A percentile compares a stretch with the other conserved stretches of the same genome.
phyloP scores from a whole-genome alignment of 2,797 vertebrate species.

The Uromys caudimaculatus region DNA sequence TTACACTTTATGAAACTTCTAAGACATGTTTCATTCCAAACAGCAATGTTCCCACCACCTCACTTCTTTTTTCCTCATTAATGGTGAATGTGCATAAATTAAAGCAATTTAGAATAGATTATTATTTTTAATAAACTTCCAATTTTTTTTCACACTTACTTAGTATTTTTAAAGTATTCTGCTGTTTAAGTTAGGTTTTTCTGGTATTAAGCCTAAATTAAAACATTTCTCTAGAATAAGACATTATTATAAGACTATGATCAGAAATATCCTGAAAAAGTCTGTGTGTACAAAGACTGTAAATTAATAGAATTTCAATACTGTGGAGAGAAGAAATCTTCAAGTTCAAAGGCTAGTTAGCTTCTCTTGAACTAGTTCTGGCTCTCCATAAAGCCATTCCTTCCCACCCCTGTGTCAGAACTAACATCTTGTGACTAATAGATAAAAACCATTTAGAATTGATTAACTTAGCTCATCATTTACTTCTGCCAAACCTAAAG shows the following conservation, averaged over 20 bases:
- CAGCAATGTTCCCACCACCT: background rate
- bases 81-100: slow-evolving; percentile 63
- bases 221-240: background rate
- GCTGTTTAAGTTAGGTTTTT: background rate
- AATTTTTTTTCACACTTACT: slow-evolving; percentile 32
- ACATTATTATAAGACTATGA: background rate
- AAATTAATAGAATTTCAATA: background rate
- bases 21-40: background rate
- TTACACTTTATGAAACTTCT: background rate
- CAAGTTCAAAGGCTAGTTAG: background rate
- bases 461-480: background rate
- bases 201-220: background rate
- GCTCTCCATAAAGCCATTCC: background rate
- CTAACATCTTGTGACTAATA: background rate
- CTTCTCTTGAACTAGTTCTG: background rate
- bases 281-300: background rate
- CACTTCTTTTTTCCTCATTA: slow-evolving; percentile 36
- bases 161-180: slow-evolving; percentile 32
- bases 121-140: slow-evolving; percentile 53
- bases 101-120: slow-evolving; percentile 25
- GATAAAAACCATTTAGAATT: background rate
- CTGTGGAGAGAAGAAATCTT: background rate
- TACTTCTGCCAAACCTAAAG: background rate
- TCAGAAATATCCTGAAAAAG: background rate
- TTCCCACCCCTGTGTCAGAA: background rate